These are phyloP conservation scores for Ailurus styani DNA, from an alignment of 2,113 vertebrate species.

Conservation along the genomic window DNA sequence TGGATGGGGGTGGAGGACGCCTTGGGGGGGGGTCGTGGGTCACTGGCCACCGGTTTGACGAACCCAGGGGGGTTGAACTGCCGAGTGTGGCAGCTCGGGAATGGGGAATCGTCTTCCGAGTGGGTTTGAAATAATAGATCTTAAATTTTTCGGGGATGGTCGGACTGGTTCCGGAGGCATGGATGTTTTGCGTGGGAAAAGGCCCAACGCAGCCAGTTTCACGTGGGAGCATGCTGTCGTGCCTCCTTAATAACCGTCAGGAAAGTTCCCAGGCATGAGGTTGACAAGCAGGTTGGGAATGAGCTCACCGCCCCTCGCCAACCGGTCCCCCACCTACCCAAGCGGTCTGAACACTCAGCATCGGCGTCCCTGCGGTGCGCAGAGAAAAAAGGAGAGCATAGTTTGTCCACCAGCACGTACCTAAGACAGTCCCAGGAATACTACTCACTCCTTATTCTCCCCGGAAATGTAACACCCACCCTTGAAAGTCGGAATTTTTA, in stretches of 20 bases:
- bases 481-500: neutral
- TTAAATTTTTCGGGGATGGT: neutral
- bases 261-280: neutral
- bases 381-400: neutral
- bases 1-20: neutral
- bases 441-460: neutral
- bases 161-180: neutral
- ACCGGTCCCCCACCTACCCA: accelerated
- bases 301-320: neutral
- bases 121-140: neutral
- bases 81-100: neutral
- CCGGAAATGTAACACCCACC: neutral
- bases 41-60: neutral
- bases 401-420: neutral
- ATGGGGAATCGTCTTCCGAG: neutral
- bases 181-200: conserved; percentile 8
- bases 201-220: neutral
- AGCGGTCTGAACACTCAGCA: neutral
- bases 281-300: neutral
- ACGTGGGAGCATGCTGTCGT: neutral
- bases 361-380: neutral
- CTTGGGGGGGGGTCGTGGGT: neutral
- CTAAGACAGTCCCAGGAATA: neutral
- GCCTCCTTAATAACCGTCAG: neutral
- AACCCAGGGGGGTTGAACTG: neutral